These are phyloP conservation scores for Nephotettix cincticeps DNA, from an alignment of 1,140 invertebrate species.

Conservation along the genomic window DNA sequence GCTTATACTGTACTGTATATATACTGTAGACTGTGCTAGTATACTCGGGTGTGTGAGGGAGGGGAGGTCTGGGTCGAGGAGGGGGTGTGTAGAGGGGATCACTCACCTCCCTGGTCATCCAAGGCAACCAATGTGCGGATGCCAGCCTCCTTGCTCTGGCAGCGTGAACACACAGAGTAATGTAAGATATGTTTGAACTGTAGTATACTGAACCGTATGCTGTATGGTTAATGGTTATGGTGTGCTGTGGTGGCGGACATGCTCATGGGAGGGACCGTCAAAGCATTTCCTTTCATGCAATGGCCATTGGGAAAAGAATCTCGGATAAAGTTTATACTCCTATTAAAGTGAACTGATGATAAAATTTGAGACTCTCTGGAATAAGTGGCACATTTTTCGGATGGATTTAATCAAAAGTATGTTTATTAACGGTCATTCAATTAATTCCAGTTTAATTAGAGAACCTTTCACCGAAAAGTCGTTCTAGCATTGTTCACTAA, in stretches of 20 bases:
- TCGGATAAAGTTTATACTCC: too few species aligned
- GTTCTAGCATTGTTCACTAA: too few species aligned
- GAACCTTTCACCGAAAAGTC: too few species aligned
- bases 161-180: slow-evolving; percentile 60
- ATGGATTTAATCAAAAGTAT: too few species aligned
- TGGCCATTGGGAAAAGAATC: too few species aligned
- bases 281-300: slow-evolving; percentile 14
- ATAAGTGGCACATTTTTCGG: too few species aligned
- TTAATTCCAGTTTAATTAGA: too few species aligned
- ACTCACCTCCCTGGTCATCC: slow-evolving; percentile 99
- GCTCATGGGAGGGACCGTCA: background rate
- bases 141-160: slow-evolving; percentile 98
- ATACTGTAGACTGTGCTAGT: background rate
- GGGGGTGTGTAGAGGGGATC: slow-evolving; percentile 44
- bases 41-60: background rate
- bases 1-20: background rate
- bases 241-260: slow-evolving; percentile 19
- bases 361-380: too few species aligned
- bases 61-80: background rate
- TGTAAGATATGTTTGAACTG: slow-evolving; percentile 20
- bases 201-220: background rate
- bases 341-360: too few species aligned
- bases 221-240: background rate
- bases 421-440: too few species aligned
- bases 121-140: slow-evolving; percentile 98